Conservation (phyloP, 2,113 vertebrate genomes). For the Lampris megalopsis region DNA sequence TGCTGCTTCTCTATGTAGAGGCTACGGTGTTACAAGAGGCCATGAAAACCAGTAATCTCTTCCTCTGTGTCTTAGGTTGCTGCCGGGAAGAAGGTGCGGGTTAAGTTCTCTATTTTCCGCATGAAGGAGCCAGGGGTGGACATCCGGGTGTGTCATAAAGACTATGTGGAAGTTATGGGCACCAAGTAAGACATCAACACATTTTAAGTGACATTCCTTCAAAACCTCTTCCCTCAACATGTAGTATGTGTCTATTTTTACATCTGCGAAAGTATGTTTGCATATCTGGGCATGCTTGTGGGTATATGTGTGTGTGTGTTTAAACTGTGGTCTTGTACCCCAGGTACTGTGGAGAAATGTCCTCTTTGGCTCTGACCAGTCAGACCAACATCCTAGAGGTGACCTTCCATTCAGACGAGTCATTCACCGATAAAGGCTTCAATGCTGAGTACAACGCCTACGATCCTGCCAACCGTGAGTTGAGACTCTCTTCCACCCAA, state of each 20-base stretch:
- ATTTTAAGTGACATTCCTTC: neutral
- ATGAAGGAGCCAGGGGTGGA: conserved; percentile 83
- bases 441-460: conserved; percentile 70
- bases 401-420: conserved; percentile 81
- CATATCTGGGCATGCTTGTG: neutral
- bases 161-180: conserved; percentile 78
- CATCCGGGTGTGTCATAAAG: conserved; percentile 76
- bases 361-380: conserved; percentile 70
- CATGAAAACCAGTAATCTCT: conserved; percentile 22
- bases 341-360: conserved; percentile 83
- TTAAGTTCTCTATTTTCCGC: conserved; percentile 82
- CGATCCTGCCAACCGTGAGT: conserved; percentile 82
- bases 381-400: conserved; percentile 57
- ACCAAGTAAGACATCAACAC: conserved; percentile 69
- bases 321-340: neutral
- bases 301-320: neutral
- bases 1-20: conserved; percentile 1
- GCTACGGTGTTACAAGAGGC: conserved; percentile 24
- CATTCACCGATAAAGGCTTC: conserved; percentile 85
- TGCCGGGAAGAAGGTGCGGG: conserved; percentile 61
- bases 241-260: neutral
- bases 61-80: conserved; percentile 70
- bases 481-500: neutral
- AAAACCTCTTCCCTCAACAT: too few relatives aligned
- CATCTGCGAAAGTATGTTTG: neutral